Percentiles rank a stretch among this genome's conserved stretches.
These are phyloP conservation scores for Melanogrammus aeglefinus DNA, from an alignment of 2,797 vertebrate species.

Conservation along the genomic window DNA sequence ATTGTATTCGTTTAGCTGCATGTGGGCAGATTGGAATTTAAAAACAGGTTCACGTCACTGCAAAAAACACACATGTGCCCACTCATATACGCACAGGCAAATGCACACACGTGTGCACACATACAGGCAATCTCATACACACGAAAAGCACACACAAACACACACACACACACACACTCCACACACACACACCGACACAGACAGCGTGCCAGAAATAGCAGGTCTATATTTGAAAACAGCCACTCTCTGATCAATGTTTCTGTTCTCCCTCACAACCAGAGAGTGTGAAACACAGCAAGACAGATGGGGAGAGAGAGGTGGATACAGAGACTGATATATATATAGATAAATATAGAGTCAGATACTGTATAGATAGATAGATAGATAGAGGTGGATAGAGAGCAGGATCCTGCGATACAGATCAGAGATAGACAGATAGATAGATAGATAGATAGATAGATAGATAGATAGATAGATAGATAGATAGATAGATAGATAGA, in stretches of 20 bases:
- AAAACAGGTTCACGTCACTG: too few species aligned
- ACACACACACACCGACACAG: constrained; percentile 21
- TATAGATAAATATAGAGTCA: not conserved
- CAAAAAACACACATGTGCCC: constrained; percentile 7
- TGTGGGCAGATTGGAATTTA: not conserved
- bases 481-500: constrained; percentile 11
- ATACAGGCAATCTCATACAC: constrained; percentile 10
- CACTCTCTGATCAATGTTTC: constrained; percentile 65
- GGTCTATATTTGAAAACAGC: constrained; percentile 70
- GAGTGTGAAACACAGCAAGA: constrained; percentile 29
- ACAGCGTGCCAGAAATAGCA: constrained; percentile 59
- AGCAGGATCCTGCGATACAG: too few species aligned
- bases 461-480: constrained; percentile 15
- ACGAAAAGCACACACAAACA: constrained; percentile 8
- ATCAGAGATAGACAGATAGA: not conserved
- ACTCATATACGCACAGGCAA: constrained; percentile 19
- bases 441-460: not conserved
- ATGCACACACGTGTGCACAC: constrained; percentile 3
- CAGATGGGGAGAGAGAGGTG: constrained; percentile 17
- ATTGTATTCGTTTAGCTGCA: not conserved
- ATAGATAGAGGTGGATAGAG: too few species aligned
- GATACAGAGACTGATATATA: constrained; percentile 8
- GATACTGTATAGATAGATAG: not conserved
- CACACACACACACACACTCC: constrained; percentile 11
- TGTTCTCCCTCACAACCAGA: constrained; percentile 37